Percentiles rank a stretch among this genome's conserved stretches.
Evolutionary conservation across 2,797 vertebrate species (phyloP).

Genomic region (Acipenser ruthenus): DNA sequence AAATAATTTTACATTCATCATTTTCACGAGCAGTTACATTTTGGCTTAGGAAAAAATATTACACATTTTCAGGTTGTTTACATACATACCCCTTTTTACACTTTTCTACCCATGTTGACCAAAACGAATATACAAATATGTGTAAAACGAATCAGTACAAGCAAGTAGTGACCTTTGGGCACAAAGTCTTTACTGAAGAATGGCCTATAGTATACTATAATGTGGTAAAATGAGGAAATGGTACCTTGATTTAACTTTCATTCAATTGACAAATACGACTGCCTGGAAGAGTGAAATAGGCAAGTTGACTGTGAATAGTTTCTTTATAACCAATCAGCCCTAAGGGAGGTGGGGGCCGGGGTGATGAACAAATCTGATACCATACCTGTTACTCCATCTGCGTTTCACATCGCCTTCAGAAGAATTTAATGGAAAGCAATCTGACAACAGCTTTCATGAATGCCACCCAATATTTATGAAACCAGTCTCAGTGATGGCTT

Average conservation of each 20-base stretch:
- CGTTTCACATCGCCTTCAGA: constrained; percentile 39
- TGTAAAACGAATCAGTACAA: too few relatives aligned
- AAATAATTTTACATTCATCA: too few relatives aligned
- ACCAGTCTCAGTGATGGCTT: constrained; percentile 47
- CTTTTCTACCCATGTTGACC: too few relatives aligned
- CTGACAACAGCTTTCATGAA: constrained; percentile 41
- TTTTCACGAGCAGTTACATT: too few relatives aligned
- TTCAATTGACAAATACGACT: not conserved
- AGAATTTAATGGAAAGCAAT: constrained; percentile 45
- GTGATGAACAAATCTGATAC: constrained; percentile 46
- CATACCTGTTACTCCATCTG: constrained; percentile 37
- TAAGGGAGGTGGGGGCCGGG: constrained; percentile 7
- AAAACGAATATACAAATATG: too few relatives aligned
- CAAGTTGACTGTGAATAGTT: constrained; percentile 22
- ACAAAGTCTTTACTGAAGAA: too few relatives aligned
- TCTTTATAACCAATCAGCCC: constrained; percentile 25
- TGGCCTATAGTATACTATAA: not conserved
- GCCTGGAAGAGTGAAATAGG: not conserved
- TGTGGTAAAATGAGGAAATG: not conserved
- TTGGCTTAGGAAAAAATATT: too few relatives aligned
- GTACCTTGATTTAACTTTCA: not conserved
- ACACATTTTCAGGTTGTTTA: too few relatives aligned
- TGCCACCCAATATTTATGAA: constrained; percentile 58
- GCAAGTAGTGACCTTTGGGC: too few relatives aligned
- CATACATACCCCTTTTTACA: too few relatives aligned